Base-by-base conservation (phyloP, 2,113 vertebrate species). In the Telmatochromis sp. region DNA sequence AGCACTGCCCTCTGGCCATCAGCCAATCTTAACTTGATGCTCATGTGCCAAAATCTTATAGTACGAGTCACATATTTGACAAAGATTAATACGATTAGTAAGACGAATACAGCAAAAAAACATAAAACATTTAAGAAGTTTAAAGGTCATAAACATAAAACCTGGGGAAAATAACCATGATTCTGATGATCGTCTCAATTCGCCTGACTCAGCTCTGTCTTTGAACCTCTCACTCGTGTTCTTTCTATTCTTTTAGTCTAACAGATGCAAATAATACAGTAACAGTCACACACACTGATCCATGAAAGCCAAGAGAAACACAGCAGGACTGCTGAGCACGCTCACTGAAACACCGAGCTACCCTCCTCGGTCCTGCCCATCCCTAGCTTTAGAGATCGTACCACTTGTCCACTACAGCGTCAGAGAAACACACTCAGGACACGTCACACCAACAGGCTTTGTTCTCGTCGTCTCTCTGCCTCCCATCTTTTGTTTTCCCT, bases 241-340 rank as follows among this genome's bases (percentile, higher is more conserved):
- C 42, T 31, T 50, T 17, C 37, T 73, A 19, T n/a, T 78, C 15
- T 17, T 33, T 51, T 13, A n/a, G 6, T 78, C 3, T n/a, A 78
- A n/a, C 17, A 51, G 28, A 31, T 2, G 10, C 23, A 51, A 19
- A 7, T n/a, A 78, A 31, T 51, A 13, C 26, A 51, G 26, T 12
- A 28, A 78, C 10, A 12, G 17, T 33, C 51, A 23, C 82, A 53
- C 21, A 83, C 45, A 21, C 63, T 88, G 57, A 90, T 83, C 51
- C 92, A 31, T 89, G 80, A 82, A 91, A 92, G 94, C 93, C 93
- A 94, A 91, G 90, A 89, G 87, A 90, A 94, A 93, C 90, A 92
- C 89, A n/a, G 82, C 89, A 89, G 92, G 90, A 87, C 88, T 92
- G 87, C 89, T 88, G 85, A 92, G 90, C 81, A 89, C 86, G 82